Evolutionary conservation across 2,113 vertebrate species (phyloP), one percentile per base, ranked within the genome.

Genomic region (Salminus brasiliensis): DNA sequence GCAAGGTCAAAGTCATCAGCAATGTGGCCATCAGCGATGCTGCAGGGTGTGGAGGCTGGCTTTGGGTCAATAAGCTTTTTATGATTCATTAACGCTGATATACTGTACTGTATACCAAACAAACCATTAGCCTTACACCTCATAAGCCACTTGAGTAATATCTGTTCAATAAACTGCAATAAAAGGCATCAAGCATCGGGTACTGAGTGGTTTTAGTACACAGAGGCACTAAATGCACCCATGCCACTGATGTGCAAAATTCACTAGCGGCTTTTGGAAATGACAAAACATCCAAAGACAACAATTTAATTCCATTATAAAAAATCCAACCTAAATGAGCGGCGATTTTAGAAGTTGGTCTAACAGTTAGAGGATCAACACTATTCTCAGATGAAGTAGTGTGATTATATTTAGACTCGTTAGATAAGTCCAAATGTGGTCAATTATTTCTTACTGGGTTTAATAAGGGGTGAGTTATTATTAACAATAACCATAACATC

Each of bases 31-130:
- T 72, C 52, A 49, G 32, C 68, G 73, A 84, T 77, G 66, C 57
- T 59, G 41, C 32, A 32, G 25, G 49, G 66, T 72, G n/a, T 78
- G 60, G 62, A 65, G 45, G 57, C 23, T 47, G 23, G 47, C 77
- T 76, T 36, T 69, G 68, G 73, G 78, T 80, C 78, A 68, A 60
- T 69, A 62, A 11, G 32, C 34, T 84, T 73, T 67, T 84, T 68
- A 65, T 76, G 60, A 80, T 77, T 84, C 71, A 77, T 84, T 72
- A 68, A 43, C 23, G 21, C 60, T 52, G 55, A 80, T 84, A 72
- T 73, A 72, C 23, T 53, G 45, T 52, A 43, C 78, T 72, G 74
- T 80, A 73, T 73, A 80, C 60, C 63, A 76, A 55, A 84, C 82
- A 80, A 76, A 75, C 77, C 62, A 80, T 80, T 80, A 73, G 68